Base-by-base conservation (phyloP, 2,888 invertebrate genomes). In the Rhagonycha fulva region DNA sequence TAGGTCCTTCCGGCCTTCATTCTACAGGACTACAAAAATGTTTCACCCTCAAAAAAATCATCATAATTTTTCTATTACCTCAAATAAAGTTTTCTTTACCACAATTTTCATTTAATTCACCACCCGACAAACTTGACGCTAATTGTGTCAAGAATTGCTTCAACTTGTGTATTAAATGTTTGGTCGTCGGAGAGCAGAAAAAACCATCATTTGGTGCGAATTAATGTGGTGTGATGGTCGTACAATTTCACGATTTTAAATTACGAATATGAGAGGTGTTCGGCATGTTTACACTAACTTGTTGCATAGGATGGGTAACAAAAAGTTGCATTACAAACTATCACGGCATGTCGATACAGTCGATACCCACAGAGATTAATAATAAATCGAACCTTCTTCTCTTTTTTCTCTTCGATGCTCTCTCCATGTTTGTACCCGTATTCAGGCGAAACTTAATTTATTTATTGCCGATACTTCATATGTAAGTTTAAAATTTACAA, bases 331-430 rank as follows among this genome's bases (percentile, higher is more conserved):
- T 76, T 76, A 75, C 78, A 74, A 74, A 71, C 78, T 78, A 77
- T 78, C 79, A 76, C 79, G 76, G 76, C 76, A 76, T 77, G 79
- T 81, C 81, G 81, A 81, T 81, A 80, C 78, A 79, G 78, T 78
- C 79, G 80, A 79, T 77, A 76, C 81, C 81, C 77, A 79, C 80
- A 73, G 81, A 75, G 81, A 81, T 81, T 80, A 75, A 81, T 80
- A 81, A 81, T 47, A 47, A 47, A 47, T 47, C 47, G 47, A 47
- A 47, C 47, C n/a, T 47, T 47, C 9, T n/a, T 47, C 47, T 47
- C 47, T 32, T 47, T 47, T 47, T 47, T n/a, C n/a, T n/a, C n/a
- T 47, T 47, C 47, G 47, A 47, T 5, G 47, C n/a, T 47, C 47
- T 47, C 47, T 47, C 47, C 47, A 47, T 47, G 47, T 47, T 47